A percentile compares a stretch with the other conserved stretches of the same genome.
Evolutionary conservation across 2,888 invertebrate species (phyloP).

Genomic region (Orgyia antiqua): DNA sequence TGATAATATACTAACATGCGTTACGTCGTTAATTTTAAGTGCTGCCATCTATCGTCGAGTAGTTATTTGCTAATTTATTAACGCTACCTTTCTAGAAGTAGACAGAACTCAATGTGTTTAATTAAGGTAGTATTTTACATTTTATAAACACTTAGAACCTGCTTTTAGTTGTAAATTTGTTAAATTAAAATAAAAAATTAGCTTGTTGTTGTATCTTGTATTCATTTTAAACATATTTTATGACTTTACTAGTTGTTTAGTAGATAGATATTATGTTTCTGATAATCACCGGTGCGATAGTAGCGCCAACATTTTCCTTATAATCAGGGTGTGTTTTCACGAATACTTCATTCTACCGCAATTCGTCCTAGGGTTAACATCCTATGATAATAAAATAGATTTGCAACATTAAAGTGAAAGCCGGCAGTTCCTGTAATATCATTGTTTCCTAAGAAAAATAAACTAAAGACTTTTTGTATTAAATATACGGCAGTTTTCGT

Average conservation of each 20-base stretch:
- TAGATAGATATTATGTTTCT: slow-evolving; percentile 38
- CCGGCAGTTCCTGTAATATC: slow-evolving; percentile 34
- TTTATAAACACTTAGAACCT: no score
- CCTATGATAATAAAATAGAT: slow-evolving; percentile 46
- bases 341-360: slow-evolving; percentile 72
- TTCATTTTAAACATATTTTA: no score
- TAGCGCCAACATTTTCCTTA: slow-evolving; percentile 75
- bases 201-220: no score
- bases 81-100: no score
- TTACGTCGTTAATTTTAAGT: no score
- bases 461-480: slow-evolving; percentile 30
- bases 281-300: slow-evolving; percentile 43
- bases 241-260: no score
- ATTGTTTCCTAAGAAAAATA: slow-evolving; percentile 30
- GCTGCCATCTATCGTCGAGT: slow-evolving; percentile 39
- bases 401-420: slow-evolving; percentile 72
- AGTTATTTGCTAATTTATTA: no score
- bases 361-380: slow-evolving; percentile 73
- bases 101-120: no score
- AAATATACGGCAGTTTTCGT: slow-evolving; percentile 24
- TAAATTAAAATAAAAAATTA: no score
- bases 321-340: slow-evolving; percentile 73
- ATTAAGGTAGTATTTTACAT: no score
- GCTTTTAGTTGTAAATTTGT: no score
- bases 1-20: neutral